A percentile compares a stretch with the other conserved stretches of the same genome.
Evolutionary conservation across 2,113 vertebrate species (phyloP).

Genomic region (Pollimyrus isidori): DNA sequence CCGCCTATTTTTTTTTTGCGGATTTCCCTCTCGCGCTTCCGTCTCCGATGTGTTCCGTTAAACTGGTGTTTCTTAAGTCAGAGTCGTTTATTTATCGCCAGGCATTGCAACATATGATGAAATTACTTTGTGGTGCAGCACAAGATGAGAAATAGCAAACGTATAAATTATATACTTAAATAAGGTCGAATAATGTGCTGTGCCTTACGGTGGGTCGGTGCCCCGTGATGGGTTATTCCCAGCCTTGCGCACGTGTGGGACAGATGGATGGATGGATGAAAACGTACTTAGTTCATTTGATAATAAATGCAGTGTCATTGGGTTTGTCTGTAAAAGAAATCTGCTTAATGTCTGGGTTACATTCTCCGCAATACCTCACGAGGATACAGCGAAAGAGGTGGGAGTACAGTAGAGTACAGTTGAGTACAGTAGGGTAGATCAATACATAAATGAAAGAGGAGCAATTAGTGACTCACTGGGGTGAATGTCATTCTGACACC

Average conservation of each 20-base stretch:
- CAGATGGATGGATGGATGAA: no score
- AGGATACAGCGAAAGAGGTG: neutral
- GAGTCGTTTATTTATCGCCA: neutral
- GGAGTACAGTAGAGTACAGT: neutral
- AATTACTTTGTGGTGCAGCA: neutral
- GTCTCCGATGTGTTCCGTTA: neutral
- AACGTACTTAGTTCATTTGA: neutral
- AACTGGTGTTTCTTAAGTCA: neutral
- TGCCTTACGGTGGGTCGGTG: neutral
- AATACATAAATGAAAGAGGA: neutral
- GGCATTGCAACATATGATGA: neutral
- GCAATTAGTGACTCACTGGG: neutral
- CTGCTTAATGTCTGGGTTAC: neutral
- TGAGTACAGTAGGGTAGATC: neutral
- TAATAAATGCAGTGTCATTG: neutral
- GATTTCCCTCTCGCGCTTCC: neutral
- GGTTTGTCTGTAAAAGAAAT: neutral
- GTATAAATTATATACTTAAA: neutral
- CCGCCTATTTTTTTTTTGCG: neutral
- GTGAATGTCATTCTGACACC: neutral
- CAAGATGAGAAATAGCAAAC: neutral
- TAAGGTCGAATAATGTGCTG: neutral
- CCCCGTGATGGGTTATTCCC: neutral
- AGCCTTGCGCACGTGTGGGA: neutral
- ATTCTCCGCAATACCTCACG: neutral